These are phyloP conservation scores for Pungitius pungitius DNA, from an alignment of 2,113 vertebrate species.

Conservation along the genomic window DNA sequence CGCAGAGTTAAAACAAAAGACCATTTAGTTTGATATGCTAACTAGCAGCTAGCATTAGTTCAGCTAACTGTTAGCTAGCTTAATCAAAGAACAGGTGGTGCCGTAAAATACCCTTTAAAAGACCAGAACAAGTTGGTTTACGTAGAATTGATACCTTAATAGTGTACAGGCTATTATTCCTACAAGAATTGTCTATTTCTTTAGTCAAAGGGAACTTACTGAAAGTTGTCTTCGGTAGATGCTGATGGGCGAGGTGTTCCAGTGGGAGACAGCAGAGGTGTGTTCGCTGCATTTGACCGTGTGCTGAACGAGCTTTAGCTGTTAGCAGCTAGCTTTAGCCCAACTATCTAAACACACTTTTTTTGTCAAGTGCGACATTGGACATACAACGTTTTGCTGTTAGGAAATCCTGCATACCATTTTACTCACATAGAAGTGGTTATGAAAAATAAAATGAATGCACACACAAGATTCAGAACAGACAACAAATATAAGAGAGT, in stretches of 20 bases:
- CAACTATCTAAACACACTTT: neutral
- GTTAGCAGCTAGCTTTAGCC: no score
- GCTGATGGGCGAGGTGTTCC: neutral
- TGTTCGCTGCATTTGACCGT: neutral
- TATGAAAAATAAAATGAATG: no score
- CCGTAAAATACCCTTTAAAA: no score
- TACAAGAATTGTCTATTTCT: neutral
- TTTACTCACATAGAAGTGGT: neutral
- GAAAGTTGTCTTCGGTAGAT: neutral
- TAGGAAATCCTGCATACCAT: neutral
- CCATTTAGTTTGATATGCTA: no score
- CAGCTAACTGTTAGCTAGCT: no score
- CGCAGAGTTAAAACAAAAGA: no score
- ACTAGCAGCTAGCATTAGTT: no score
- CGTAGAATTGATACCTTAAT: neutral
- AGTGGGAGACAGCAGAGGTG: neutral
- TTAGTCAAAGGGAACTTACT: neutral
- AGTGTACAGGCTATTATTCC: neutral
- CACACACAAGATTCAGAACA: no score
- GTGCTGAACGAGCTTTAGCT: neutral
- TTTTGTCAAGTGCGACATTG: neutral
- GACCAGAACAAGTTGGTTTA: no score
- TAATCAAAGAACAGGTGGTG: no score
- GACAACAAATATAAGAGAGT: no score
- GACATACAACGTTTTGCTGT: neutral